Conservation (phyloP, 2,888 invertebrate species). For the Crepidodera aurea region DNA sequence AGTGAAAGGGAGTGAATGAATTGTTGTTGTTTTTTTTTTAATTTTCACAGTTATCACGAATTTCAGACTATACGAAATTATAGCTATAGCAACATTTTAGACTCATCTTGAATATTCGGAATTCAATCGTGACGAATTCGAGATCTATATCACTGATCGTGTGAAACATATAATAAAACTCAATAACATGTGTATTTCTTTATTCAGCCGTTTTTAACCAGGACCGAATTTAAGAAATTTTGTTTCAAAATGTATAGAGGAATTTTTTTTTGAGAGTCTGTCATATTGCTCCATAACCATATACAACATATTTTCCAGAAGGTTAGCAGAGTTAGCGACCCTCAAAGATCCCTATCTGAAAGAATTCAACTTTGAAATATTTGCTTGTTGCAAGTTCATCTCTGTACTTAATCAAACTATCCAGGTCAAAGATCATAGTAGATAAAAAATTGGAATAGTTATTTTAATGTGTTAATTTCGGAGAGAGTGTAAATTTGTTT, state of each 20-base stretch:
- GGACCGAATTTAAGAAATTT: not conserved
- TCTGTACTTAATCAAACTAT: no score
- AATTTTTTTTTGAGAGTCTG: no score
- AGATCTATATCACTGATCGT: conserved; percentile 36
- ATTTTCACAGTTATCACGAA: conserved; percentile 29
- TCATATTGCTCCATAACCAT: no score
- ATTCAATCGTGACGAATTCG: conserved; percentile 34
- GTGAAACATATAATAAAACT: conserved; percentile 37
- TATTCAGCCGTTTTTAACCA: conserved; percentile 11
- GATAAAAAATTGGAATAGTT: no score
- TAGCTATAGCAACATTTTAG: conserved; percentile 22
- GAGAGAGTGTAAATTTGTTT: no score
- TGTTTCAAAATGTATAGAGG: not conserved
- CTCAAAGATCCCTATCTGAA: no score
- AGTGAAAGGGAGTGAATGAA: conserved; percentile 5
- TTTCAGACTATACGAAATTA: conserved; percentile 27
- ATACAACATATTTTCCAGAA: no score
- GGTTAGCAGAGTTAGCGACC: no score
- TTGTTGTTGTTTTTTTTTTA: not conserved
- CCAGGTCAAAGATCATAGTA: no score
- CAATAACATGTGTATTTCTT: conserved; percentile 36
- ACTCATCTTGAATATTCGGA: conserved; percentile 31
- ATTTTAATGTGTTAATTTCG: no score
- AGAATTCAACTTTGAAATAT: no score
- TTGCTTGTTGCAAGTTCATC: no score